Evolutionary conservation across 2,797 vertebrate species (phyloP).

Genomic region (Babyrousa celebensis): DNA sequence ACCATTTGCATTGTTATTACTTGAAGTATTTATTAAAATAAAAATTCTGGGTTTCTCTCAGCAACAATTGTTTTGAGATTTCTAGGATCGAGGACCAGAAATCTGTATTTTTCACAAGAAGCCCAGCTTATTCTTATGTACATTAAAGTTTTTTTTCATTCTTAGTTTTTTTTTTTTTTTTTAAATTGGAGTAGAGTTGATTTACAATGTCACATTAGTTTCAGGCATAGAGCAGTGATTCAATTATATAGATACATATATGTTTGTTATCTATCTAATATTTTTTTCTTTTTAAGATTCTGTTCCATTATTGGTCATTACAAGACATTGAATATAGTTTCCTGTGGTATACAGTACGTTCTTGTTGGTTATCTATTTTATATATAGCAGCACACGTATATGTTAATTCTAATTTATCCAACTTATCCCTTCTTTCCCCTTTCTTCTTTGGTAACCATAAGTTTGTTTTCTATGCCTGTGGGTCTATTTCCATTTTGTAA

Average conservation of each 20-base stretch:
- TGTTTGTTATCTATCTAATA: too few species aligned
- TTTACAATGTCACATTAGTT: not conserved
- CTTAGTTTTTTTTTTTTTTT: not conserved
- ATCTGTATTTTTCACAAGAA: not conserved
- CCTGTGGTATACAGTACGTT: too few species aligned
- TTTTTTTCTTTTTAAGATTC: too few species aligned
- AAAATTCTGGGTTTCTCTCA: not conserved
- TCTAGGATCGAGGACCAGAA: not conserved
- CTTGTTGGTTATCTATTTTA: too few species aligned
- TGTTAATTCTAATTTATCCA: too few species aligned
- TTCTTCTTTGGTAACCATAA: not conserved
- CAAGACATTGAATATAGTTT: too few species aligned
- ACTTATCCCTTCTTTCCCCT: not conserved
- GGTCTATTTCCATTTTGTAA: not conserved
- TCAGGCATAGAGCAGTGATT: not conserved
- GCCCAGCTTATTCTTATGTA: not conserved
- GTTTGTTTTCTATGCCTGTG: not conserved
- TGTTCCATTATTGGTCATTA: too few species aligned
- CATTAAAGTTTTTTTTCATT: not conserved
- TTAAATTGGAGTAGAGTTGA: not conserved
- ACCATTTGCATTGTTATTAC: not conserved
- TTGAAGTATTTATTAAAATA: conserved; percentile 5
- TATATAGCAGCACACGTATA: too few species aligned
- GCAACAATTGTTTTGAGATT: not conserved
- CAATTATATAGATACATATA: not conserved